Conservation (phyloP, 1,140 invertebrate species). For the Pristionchus pacificus region DNA sequence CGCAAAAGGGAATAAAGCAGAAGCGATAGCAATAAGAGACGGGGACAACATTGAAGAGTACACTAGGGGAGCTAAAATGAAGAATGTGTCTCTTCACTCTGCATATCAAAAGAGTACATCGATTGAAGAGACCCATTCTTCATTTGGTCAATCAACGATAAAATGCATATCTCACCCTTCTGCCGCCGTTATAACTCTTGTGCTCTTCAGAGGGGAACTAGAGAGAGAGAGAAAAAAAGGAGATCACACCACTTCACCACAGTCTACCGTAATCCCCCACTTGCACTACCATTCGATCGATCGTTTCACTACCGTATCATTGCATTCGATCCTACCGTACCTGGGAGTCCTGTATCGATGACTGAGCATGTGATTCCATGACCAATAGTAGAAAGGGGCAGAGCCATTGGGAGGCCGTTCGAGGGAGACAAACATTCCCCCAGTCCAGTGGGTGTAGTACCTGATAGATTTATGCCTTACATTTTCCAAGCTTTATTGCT, state of each 20-base stretch:
- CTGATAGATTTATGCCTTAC: constrained; percentile 1
- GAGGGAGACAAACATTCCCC: constrained; percentile 87
- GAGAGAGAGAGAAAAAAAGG: neutral
- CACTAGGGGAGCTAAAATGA: too few species aligned
- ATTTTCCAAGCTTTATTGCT: neutral
- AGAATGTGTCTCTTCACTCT: too few species aligned
- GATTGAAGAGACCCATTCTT: too few species aligned
- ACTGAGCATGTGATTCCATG: constrained; percentile 97
- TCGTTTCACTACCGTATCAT: neutral
- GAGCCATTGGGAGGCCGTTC: constrained; percentile 57
- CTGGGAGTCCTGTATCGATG: constrained; percentile 73
- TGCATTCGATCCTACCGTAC: constrained; percentile 5
- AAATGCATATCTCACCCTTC: too few species aligned
- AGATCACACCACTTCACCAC: neutral
- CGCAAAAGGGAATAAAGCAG: too few species aligned
- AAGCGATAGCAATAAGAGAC: too few species aligned
- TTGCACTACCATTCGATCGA: too few species aligned
- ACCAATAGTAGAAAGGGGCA: constrained; percentile 77
- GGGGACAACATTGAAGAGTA: too few species aligned
- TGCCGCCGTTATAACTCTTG: too few species aligned
- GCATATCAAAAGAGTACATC: too few species aligned
- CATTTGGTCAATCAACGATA: too few species aligned
- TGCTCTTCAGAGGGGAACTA: neutral
- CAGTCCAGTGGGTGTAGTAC: constrained; percentile 76
- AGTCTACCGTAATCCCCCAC: too few species aligned